A percentile compares a stretch with the other conserved stretches of the same genome.
These are phyloP conservation scores for Varecia variegata DNA, from an alignment of 2,797 vertebrate genomes.

Conservation along the genomic window DNA sequence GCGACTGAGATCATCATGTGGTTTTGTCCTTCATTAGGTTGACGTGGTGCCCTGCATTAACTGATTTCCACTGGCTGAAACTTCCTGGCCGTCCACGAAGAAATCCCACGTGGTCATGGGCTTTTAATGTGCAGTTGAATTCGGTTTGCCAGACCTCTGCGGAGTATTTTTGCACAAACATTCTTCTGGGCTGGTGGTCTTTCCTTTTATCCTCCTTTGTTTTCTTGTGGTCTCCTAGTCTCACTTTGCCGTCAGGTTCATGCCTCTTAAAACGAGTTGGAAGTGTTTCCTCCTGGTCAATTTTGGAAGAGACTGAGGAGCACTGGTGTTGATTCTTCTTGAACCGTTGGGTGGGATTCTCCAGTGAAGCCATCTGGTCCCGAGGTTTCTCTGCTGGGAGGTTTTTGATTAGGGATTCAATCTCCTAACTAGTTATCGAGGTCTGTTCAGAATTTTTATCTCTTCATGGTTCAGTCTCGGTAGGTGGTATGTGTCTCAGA, in stretches of 20 bases:
- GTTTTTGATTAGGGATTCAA: no score
- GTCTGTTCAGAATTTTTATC: neutral
- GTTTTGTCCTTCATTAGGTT: neutral
- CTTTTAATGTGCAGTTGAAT: neutral
- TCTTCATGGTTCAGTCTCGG: neutral
- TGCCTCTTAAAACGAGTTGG: neutral
- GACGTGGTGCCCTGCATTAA: neutral
- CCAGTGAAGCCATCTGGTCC: neutral
- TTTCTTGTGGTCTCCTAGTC: neutral
- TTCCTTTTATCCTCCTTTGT: no score
- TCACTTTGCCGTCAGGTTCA: neutral
- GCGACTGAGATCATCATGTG: no score
- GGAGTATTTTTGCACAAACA: neutral
- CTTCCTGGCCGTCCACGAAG: neutral
- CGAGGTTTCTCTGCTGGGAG: neutral
- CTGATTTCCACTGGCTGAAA: neutral
- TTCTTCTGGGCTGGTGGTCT: neutral
- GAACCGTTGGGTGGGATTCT: neutral
- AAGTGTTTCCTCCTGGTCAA: neutral
- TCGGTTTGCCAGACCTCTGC: neutral
- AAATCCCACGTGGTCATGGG: neutral
- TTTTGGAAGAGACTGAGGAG: neutral
- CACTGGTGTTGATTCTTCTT: neutral
- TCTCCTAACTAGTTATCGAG: neutral
- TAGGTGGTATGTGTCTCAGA: neutral